phyloP scores from a whole-genome alignment of 2,113 vertebrate species.

The Centropristis striata region DNA sequence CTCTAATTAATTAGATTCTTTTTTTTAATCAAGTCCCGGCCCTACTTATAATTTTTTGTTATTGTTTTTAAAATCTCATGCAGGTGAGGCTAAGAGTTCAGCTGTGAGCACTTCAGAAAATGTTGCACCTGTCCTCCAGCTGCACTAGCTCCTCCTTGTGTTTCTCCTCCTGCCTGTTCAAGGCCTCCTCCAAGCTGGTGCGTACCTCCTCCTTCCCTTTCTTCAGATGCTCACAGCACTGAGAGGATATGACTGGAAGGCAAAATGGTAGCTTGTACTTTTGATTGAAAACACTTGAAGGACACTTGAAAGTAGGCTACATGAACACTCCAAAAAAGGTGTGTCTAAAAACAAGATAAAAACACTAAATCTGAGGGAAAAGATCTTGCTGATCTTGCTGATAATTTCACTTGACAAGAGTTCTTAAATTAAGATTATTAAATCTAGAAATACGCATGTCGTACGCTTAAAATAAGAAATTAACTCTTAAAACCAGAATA shows the following conservation, averaged over 20 bases:
- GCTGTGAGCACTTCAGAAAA: background rate
- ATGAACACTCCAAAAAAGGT: no score
- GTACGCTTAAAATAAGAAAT: no score
- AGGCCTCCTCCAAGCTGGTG: slow-evolving; percentile 84
- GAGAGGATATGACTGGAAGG: slow-evolving; percentile 83
- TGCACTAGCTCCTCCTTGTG: slow-evolving; percentile 89
- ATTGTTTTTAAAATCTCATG: background rate
- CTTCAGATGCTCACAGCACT: slow-evolving; percentile 89
- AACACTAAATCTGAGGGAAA: no score
- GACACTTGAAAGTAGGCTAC: background rate
- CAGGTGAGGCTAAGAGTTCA: background rate
- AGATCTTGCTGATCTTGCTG: no score
- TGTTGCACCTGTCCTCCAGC: slow-evolving; percentile 86
- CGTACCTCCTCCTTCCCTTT: slow-evolving; percentile 90
- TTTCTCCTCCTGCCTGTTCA: slow-evolving; percentile 89
- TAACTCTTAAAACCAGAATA: no score
- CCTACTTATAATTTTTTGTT: no score
- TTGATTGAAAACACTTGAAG: background rate
- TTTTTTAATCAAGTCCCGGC: no score
- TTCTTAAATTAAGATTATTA: no score
- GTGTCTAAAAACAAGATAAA: no score
- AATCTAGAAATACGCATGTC: no score
- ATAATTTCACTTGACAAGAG: no score
- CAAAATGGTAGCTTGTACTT: background rate
- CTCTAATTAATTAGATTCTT: no score